A percentile compares a stretch with the other conserved stretches of the same genome.
Evolutionary conservation across 2,797 vertebrate genomes (phyloP).

Genomic region (Malacoraja senta): DNA sequence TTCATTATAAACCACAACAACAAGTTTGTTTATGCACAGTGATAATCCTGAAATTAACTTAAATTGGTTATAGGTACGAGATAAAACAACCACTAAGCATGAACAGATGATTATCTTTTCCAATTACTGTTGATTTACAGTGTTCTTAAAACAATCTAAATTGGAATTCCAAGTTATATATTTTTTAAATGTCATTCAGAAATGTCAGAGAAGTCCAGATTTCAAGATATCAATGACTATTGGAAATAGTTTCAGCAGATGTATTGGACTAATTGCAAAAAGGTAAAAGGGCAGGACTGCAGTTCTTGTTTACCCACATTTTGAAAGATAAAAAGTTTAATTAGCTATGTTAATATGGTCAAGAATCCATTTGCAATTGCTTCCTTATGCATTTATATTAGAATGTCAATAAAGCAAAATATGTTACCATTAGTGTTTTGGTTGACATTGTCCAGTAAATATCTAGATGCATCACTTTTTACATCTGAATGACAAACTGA

Average conservation of each 20-base stretch:
- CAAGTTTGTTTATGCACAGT: not conserved
- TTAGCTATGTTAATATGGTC: not conserved
- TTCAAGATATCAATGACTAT: not conserved
- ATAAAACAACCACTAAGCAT: conserved; percentile 4
- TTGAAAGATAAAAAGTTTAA: not conserved
- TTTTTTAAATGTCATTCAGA: not conserved
- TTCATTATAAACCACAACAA: not conserved
- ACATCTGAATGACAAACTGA: not conserved
- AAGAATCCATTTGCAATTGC: not conserved
- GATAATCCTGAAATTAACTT: not conserved
- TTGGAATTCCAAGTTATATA: not conserved
- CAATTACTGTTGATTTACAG: not conserved
- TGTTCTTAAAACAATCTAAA: not conserved
- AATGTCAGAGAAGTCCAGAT: not conserved
- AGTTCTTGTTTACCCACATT: not conserved
- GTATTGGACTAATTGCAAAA: not conserved
- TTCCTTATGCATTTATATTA: not conserved
- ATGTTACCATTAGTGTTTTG: no score
- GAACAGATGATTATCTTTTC: conserved; percentile 14
- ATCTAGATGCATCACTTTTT: not conserved
- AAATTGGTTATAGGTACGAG: not conserved
- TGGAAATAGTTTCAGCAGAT: not conserved
- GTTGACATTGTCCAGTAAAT: not conserved
- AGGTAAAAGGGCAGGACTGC: not conserved
- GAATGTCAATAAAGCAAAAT: not conserved